These are phyloP conservation scores for Chaetodon trifascialis DNA, from an alignment of 2,113 vertebrate species.

Conservation along the genomic window DNA sequence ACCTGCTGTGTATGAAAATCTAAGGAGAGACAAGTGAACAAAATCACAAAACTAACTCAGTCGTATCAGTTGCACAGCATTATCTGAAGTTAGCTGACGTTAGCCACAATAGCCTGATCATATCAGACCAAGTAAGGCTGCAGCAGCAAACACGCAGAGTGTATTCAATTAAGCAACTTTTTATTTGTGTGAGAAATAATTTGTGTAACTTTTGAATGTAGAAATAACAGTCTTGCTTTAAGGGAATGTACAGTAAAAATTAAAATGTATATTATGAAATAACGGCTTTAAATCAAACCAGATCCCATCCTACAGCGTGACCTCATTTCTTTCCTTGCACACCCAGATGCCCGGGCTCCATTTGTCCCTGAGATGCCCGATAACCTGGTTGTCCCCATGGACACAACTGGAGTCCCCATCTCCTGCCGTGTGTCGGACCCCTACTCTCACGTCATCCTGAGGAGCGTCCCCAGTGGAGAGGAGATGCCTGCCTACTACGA, in stretches of 20 bases:
- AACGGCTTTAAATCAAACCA: neutral
- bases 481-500: constrained; percentile 84
- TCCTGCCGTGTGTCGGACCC: constrained; percentile 92
- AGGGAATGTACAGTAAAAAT: neutral
- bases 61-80: neutral
- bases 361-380: constrained; percentile 87
- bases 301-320: neutral
- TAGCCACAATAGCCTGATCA: neutral
- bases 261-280: neutral
- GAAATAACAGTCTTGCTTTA: neutral
- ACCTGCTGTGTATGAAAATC: neutral
- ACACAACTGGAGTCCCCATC: constrained; percentile 79
- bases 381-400: constrained; percentile 72
- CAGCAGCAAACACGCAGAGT: neutral
- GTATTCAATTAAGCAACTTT: neutral
- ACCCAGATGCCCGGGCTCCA: constrained; percentile 80
- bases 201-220: no score
- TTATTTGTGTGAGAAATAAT: no score
- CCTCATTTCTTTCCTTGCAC: constrained; percentile 1
- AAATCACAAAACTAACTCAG: neutral
- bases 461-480: constrained; percentile 74
- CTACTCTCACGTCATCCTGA: constrained; percentile 84
- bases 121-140: neutral
- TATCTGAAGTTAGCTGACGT: neutral
- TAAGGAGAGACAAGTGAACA: neutral